Evolutionary conservation across 1,140 invertebrate species (phyloP).

Genomic region (Drosophila carrolli): DNA sequence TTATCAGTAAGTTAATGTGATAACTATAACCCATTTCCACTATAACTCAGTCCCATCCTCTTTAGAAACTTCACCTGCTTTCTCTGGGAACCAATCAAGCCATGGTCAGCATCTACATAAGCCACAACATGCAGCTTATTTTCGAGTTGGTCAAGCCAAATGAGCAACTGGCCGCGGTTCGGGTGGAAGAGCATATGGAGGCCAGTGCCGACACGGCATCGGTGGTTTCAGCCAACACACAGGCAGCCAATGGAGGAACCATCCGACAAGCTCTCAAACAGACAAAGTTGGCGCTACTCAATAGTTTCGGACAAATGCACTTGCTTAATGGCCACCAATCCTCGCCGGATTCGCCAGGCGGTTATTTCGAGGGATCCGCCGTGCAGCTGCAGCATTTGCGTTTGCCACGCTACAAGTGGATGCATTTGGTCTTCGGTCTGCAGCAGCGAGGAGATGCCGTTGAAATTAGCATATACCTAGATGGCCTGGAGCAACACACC

Average conservation of each 20-base stretch:
- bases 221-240: constrained; percentile 16
- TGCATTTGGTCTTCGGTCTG: constrained; percentile 70
- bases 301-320: constrained; percentile 80
- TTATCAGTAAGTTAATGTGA: constrained; percentile 40
- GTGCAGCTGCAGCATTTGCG: constrained; percentile 63
- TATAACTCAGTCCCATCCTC: background rate
- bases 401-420: constrained; percentile 72
- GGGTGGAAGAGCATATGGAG: constrained; percentile 61
- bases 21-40: background rate
- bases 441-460: constrained; percentile 56
- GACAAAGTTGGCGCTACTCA: constrained; percentile 74
- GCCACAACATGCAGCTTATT: constrained; percentile 68
- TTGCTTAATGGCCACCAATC: constrained; percentile 64
- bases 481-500: constrained; percentile 72
- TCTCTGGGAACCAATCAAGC: constrained; percentile 78
- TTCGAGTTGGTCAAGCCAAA: constrained; percentile 75
- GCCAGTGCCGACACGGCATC: constrained; percentile 29
- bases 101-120: constrained; percentile 76
- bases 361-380: constrained; percentile 58
- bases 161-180: constrained; percentile 50
- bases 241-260: constrained; percentile 32
- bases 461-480: constrained; percentile 60
- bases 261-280: constrained; percentile 76
- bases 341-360: constrained; percentile 16
- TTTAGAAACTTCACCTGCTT: constrained; percentile 70